These are phyloP conservation scores for Aplidium turbinatum DNA, from an alignment of 23 tunicate species.

Conservation along the genomic window DNA sequence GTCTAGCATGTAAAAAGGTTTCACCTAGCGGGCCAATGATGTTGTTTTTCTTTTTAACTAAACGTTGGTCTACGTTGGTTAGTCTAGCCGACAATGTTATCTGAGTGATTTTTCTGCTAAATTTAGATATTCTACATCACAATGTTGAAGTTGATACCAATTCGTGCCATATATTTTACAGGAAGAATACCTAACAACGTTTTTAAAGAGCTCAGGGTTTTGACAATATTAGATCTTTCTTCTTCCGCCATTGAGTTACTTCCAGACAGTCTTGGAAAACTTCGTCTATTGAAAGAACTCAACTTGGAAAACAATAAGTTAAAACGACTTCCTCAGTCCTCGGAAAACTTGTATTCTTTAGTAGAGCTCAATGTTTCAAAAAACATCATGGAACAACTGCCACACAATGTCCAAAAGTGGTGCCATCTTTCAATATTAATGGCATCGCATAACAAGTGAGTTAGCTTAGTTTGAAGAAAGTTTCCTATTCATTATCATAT, in stretches of 20 bases:
- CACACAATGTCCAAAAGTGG: constrained; percentile 64
- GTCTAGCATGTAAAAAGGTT: too few relatives aligned
- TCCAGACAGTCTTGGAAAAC: constrained; percentile 80
- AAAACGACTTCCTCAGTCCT: constrained; percentile 50
- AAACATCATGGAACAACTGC: constrained; percentile 54
- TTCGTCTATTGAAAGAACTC: constrained; percentile 54
- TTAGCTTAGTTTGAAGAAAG: background rate
- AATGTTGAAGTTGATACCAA: too few relatives aligned
- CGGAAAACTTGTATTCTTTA: constrained; percentile 56
- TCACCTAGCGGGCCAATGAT: too few relatives aligned
- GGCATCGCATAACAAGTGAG: constrained; percentile 75
- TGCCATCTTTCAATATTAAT: constrained; percentile 41
- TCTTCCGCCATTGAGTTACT: constrained; percentile 47
- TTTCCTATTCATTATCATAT: background rate
- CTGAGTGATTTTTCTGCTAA: too few relatives aligned
- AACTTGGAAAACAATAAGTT: constrained; percentile 63
- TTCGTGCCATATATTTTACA: too few relatives aligned
- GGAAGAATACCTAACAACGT: constrained; percentile 55
- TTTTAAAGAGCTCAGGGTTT: constrained; percentile 65
- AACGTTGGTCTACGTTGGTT: too few relatives aligned
- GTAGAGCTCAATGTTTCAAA: constrained; percentile 53
- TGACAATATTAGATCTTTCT: constrained; percentile 76
- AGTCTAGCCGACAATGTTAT: too few relatives aligned
- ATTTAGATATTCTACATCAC: too few relatives aligned
- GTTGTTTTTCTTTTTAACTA: background rate